Conservation (phyloP, 2,113 vertebrate species). For the Nothocercus nigrocapillus region DNA sequence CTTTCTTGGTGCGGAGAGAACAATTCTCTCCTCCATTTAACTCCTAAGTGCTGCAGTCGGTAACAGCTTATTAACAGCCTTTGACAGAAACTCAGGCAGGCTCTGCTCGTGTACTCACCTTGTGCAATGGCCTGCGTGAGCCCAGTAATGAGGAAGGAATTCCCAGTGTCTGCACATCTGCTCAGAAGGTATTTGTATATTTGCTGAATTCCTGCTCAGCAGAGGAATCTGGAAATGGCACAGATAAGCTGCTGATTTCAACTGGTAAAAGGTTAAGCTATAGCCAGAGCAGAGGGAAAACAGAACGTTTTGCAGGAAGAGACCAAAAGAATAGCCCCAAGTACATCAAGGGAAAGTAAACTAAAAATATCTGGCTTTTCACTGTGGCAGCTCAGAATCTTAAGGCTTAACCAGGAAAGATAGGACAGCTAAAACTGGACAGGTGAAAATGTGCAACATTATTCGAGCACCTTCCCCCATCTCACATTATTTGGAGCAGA, state of each 20-base stretch:
- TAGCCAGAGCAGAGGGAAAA: not conserved
- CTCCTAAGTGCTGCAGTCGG: not conserved
- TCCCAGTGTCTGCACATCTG: not conserved
- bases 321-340: not conserved
- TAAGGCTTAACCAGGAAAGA: not conserved
- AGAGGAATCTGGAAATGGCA: not conserved
- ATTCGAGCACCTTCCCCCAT: not conserved
- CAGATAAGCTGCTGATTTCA: not conserved
- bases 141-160: not conserved
- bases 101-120: not conserved
- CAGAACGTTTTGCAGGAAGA: not conserved
- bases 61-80: not conserved
- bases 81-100: not conserved
- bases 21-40: not conserved
- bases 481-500: not conserved
- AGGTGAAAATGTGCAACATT: not conserved
- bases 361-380: not conserved
- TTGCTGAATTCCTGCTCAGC: not conserved
- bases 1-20: not conserved
- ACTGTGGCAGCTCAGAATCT: not conserved
- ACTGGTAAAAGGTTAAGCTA: not conserved
- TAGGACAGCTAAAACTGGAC: not conserved
- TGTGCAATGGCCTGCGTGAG: not conserved
- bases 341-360: not conserved
- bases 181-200: not conserved